Percentiles rank a stretch among this genome's conserved stretches.
These are phyloP conservation scores for Andricus grossulariae DNA, from an alignment of 1,140 invertebrate genomes.

Conservation along the genomic window DNA sequence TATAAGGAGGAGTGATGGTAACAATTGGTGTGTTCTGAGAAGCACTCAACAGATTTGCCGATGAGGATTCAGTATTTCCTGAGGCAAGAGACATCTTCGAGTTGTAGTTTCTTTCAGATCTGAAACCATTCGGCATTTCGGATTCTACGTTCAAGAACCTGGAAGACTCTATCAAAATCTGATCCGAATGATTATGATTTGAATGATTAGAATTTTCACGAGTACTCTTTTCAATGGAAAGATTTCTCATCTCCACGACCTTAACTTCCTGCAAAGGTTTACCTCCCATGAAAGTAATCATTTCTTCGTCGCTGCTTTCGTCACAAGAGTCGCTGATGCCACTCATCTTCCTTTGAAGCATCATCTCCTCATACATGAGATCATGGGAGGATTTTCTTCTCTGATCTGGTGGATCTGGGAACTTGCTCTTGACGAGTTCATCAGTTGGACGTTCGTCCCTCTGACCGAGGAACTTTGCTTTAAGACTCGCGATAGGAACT, in stretches of 20 bases:
- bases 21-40: conserved; percentile 62
- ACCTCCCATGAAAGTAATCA: not conserved
- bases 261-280: not conserved
- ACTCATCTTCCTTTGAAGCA: conserved; percentile 35
- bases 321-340: conserved; percentile 10
- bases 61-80: conserved; percentile 41
- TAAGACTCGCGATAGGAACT: conserved; percentile 59
- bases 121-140: conserved; percentile 8
- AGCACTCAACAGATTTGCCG: conserved; percentile 24
- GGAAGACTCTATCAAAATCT: not conserved
- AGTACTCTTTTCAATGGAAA: not conserved
- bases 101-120: not conserved
- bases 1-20: conserved; percentile 74
- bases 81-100: not conserved
- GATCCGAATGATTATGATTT: not conserved
- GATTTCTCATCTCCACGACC: not conserved
- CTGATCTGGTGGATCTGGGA: conserved; percentile 44
- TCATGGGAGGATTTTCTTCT: conserved; percentile 62
- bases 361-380: conserved; percentile 61
- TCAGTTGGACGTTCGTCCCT: conserved; percentile 46
- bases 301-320: conserved; percentile 7
- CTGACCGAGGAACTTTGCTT: conserved; percentile 55
- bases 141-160: conserved; percentile 20
- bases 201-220: not conserved
- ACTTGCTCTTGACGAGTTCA: conserved; percentile 47